Evolutionary conservation across 2,888 invertebrate species (phyloP).

Genomic region (Seira ritae): DNA sequence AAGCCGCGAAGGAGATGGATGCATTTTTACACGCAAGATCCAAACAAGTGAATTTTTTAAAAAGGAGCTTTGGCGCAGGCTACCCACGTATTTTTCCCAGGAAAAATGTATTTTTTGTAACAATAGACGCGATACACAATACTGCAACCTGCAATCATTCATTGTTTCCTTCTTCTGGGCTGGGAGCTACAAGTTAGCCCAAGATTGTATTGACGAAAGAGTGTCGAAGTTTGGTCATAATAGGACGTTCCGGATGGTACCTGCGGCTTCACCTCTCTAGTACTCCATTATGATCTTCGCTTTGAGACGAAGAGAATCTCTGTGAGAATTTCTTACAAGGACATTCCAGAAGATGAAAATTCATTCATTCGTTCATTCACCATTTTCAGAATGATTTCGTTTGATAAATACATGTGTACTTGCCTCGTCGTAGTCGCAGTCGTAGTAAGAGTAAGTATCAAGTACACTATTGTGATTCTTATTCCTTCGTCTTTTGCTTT

Average conservation of each 20-base stretch:
- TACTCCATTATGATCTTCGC: slow-evolving; percentile 24
- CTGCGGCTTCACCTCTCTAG: slow-evolving; percentile 56
- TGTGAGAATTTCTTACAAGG: slow-evolving; percentile 57
- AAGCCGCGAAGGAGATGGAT: neutral
- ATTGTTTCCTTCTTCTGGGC: slow-evolving; percentile 41
- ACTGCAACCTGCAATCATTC: slow-evolving; percentile 58
- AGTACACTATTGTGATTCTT: too few species aligned
- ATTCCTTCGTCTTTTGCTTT: too few species aligned
- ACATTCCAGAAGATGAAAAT: slow-evolving; percentile 32
- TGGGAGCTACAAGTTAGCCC: too few species aligned
- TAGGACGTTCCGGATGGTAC: slow-evolving; percentile 58
- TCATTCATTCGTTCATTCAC: slow-evolving; percentile 55
- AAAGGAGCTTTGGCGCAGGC: neutral
- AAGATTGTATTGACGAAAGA: slow-evolving; percentile 19
- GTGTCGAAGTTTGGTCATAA: slow-evolving; percentile 36
- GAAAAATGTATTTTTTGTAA: slow-evolving; percentile 31
- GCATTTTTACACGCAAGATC: slow-evolving; percentile 40
- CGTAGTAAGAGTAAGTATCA: too few species aligned
- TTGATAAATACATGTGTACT: neutral
- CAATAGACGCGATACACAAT: slow-evolving; percentile 46
- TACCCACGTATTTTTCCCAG: slow-evolving; percentile 50
- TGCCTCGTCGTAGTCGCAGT: too few species aligned
- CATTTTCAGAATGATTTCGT: slow-evolving; percentile 7
- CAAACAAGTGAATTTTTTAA: slow-evolving; percentile 58
- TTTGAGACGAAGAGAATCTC: slow-evolving; percentile 12